Evolutionary conservation across 2,113 vertebrate species (phyloP), one percentile per base, ranked within the genome.

Genomic region (Bostrychus sinensis): DNA sequence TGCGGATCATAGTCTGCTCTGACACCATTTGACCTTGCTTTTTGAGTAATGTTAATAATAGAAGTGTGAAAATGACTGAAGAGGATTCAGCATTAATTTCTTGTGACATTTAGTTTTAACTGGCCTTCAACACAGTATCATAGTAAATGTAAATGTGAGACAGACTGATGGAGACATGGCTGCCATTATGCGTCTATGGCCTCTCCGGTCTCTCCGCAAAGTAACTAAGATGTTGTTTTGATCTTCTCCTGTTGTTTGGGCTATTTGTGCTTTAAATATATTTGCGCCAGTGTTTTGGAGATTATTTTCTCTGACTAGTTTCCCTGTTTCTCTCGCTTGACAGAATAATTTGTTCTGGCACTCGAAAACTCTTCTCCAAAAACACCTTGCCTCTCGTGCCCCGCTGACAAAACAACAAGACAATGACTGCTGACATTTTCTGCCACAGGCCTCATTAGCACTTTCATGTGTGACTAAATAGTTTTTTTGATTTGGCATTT

Each of bases 401-500:
- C 57, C 56, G 34, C 17, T 66, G 72, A 76, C 79, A 82, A 68
- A 82, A 77, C 69, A 65, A 59, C 43, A 77, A 67, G 58, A 85
- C 75, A 76, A 73, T 70, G 68, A 81, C 53, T 66, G 67, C 54
- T 86, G 78, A 85, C 79, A 75, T 72, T 75, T 73, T 46, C 65
- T 69, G 78, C 84, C 82, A 77, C 54, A 41, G 80, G 76, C 75
- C 63, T 79, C 83, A 86, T 90, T 86, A 86, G 82, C 78, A 74
- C 59, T 56, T 58, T 83, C 64, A 14, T 14, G 77, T 82, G 74
- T 74, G 75, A 88, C 75, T 78, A 80, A 79, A 83, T 72, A 16
- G 2, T 56, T 70, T 37, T 36, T 61, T 48, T n/a, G n/a, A 54
- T 51, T 68, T 67, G 77, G 16, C 59, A 32, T 26, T 48, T 41